Percentiles rank a stretch among this genome's conserved stretches.
These are phyloP conservation scores for Macrosteles quadrilineatus DNA, from an alignment of 1,140 invertebrate species.

Conservation along the genomic window DNA sequence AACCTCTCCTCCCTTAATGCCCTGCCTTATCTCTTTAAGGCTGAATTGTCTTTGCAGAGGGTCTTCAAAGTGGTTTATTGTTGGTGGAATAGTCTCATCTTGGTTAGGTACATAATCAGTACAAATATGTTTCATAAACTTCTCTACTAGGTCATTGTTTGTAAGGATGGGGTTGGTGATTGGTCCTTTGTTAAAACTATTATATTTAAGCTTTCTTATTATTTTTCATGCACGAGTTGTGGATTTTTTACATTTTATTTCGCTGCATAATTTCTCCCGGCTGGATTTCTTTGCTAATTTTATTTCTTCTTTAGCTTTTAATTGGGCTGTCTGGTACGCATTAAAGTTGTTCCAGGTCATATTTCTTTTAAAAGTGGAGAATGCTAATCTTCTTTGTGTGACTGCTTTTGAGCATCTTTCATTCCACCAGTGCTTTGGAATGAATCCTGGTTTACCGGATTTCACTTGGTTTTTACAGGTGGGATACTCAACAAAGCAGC, in stretches of 20 bases:
- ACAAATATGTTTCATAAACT: not conserved
- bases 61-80: not conserved
- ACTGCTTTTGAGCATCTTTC: not conserved
- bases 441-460: not conserved
- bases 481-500: no score
- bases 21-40: not conserved
- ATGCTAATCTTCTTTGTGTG: constrained; percentile 10
- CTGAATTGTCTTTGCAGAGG: not conserved
- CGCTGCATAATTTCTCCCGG: not conserved
- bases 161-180: not conserved
- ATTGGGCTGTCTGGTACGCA: not conserved
- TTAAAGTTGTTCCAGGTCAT: not conserved
- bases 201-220: not conserved
- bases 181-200: not conserved
- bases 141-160: not conserved
- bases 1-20: no score
- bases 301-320: not conserved
- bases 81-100: no score
- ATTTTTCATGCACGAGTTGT: not conserved
- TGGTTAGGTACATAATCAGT: constrained; percentile 8
- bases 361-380: not conserved
- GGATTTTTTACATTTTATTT: not conserved
- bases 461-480: not conserved
- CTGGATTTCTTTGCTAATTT: not conserved
- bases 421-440: not conserved